Evolutionary conservation across 1,140 invertebrate species (phyloP).

Genomic region (Sipha flava): DNA sequence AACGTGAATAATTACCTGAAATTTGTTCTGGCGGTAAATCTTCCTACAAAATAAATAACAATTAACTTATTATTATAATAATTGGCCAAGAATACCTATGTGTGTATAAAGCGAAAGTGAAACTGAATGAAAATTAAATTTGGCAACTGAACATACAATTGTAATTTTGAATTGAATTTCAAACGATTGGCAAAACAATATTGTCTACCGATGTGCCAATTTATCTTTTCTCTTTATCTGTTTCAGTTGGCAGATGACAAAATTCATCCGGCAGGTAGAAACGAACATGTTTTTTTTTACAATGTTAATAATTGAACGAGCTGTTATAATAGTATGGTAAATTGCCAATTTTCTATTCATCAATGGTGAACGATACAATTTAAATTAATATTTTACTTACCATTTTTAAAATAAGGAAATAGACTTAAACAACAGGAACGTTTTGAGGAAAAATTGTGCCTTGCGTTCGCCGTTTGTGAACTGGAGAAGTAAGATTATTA

Average conservation of each 20-base stretch:
- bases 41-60: constrained; percentile 45
- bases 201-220: neutral
- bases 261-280: neutral
- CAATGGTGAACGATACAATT: neutral
- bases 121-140: constrained; percentile 19
- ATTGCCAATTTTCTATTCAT: neutral
- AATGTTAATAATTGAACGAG: neutral
- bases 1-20: constrained; percentile 43
- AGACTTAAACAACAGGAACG: neutral
- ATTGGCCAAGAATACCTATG: neutral
- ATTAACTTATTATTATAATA: neutral
- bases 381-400: neutral
- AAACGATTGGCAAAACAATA: neutral
- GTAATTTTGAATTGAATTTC: constrained; percentile 3
- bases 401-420: neutral
- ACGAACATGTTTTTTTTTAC: neutral
- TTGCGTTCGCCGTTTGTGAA: neutral
- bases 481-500: constrained; percentile 11
- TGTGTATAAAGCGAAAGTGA: neutral
- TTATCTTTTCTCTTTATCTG: neutral
- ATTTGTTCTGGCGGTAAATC: constrained; percentile 57
- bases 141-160: constrained; percentile 1
- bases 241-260: neutral
- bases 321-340: neutral
- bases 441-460: neutral